A percentile compares a stretch with the other conserved stretches of the same genome.
Evolutionary conservation across 2,888 invertebrate species (phyloP).

Genomic region (Shargacucullia verbasci): DNA sequence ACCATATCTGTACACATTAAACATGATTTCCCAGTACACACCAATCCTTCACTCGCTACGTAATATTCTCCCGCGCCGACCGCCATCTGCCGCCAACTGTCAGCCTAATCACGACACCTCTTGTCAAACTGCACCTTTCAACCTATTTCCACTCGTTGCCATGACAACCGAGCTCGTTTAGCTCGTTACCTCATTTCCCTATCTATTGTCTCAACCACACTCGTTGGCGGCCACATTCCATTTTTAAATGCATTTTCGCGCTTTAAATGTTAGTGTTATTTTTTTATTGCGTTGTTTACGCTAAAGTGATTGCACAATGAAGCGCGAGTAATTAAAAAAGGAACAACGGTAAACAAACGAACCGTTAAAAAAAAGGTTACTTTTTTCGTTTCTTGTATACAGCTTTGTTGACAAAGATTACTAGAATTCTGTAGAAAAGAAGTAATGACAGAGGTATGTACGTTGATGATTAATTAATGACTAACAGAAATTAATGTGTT

Average conservation of each 20-base stretch:
- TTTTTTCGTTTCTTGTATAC: not conserved
- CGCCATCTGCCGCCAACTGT: constrained; percentile 42
- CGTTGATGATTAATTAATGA: constrained; percentile 2
- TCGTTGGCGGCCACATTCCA: constrained; percentile 26
- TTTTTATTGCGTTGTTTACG: constrained; percentile 13
- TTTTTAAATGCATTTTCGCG: constrained; percentile 23
- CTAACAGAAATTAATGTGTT: not conserved
- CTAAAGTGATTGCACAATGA: not conserved
- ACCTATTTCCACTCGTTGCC: constrained; percentile 40
- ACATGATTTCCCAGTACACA: constrained; percentile 9
- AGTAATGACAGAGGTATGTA: not conserved
- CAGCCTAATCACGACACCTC: constrained; percentile 39
- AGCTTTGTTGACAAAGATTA: not conserved
- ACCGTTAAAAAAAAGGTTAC: not conserved
- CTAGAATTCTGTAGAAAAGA: not conserved
- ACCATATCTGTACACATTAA: too few relatives aligned
- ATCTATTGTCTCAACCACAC: constrained; percentile 37
- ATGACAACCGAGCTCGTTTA: constrained; percentile 46
- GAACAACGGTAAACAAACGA: not conserved
- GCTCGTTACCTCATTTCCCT: constrained; percentile 49
- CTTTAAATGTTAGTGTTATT: constrained; percentile 4
- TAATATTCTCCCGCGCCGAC: constrained; percentile 33
- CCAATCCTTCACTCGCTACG: constrained; percentile 25
- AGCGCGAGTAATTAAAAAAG: constrained; percentile 1
- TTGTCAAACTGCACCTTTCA: constrained; percentile 44